A percentile compares a stretch with the other conserved stretches of the same genome.
Conservation (phyloP, 2,888 invertebrate genomes). For the Lacanobia oleracea region DNA sequence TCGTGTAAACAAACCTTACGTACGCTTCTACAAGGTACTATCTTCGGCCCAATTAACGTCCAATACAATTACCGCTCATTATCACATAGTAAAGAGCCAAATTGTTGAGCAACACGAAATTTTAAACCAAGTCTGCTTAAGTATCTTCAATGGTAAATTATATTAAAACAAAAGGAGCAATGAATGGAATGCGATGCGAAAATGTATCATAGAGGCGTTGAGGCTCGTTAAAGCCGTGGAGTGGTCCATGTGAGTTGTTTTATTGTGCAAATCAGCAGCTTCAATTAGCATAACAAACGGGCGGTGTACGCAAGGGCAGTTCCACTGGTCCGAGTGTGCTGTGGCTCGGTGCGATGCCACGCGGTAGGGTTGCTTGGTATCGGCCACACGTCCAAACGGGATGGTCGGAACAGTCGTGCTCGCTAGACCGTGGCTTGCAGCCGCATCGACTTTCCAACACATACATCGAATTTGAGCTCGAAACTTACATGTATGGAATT, state of each 20-base stretch:
- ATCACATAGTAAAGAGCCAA: slow-evolving; percentile 67
- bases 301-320: slow-evolving; percentile 71
- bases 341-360: slow-evolving; percentile 42
- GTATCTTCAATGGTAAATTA: slow-evolving; percentile 20
- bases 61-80: slow-evolving; percentile 65
- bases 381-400: slow-evolving; percentile 81
- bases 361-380: slow-evolving; percentile 77
- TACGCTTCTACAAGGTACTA: slow-evolving; percentile 37
- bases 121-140: slow-evolving; percentile 23
- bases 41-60: slow-evolving; percentile 65
- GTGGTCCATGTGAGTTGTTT: slow-evolving; percentile 78
- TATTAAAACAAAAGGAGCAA: slow-evolving; percentile 41
- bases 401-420: slow-evolving; percentile 72
- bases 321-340: slow-evolving; percentile 54
- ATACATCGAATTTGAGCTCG: slow-evolving; percentile 69
- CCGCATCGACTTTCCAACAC: slow-evolving; percentile 79
- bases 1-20: slow-evolving; percentile 54
- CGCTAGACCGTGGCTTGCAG: slow-evolving; percentile 85
- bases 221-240: slow-evolving; percentile 79
- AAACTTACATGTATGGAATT: slow-evolving; percentile 58
- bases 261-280: slow-evolving; percentile 86
- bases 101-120: slow-evolving; percentile 16
- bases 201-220: slow-evolving; percentile 58
- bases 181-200: slow-evolving; percentile 39
- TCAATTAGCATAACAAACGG: slow-evolving; percentile 87